Evolutionary conservation across 2,113 vertebrate genomes (phyloP).

Genomic region (Cynopterus brachyotis): DNA sequence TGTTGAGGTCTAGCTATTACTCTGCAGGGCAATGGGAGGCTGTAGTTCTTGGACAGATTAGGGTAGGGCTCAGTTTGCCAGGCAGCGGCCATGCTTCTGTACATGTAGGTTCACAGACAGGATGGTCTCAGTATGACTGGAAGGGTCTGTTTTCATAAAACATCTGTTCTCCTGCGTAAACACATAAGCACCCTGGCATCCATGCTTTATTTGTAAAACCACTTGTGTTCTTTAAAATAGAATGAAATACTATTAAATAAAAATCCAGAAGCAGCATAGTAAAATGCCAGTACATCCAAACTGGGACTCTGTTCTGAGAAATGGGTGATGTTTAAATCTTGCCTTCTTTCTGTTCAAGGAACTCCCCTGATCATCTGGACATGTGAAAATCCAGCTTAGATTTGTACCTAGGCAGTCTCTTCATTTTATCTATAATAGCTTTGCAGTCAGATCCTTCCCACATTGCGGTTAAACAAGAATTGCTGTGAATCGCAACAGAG

Average conservation of each 20-base stretch:
- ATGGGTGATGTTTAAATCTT: slow-evolving; percentile 33
- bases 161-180: slow-evolving; percentile 24
- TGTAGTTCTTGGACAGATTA: not conserved
- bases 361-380: slow-evolving; percentile 27
- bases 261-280: slow-evolving; percentile 57
- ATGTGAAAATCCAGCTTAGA: slow-evolving; percentile 41
- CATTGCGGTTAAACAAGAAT: slow-evolving; percentile 55
- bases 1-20: not conserved
- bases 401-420: slow-evolving; percentile 44
- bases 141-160: not conserved
- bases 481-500: slow-evolving; percentile 57
- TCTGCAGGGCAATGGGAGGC: not conserved
- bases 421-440: slow-evolving; percentile 55
- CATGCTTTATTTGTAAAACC: slow-evolving; percentile 61
- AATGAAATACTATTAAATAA: slow-evolving; percentile 67
- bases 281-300: slow-evolving; percentile 21
- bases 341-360: slow-evolving; percentile 39
- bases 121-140: not conserved
- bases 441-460: slow-evolving; percentile 62
- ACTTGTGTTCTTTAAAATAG: slow-evolving; percentile 67
- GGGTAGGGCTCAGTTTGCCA: not conserved
- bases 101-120: not conserved
- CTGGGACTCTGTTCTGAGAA: slow-evolving; percentile 41
- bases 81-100: not conserved
- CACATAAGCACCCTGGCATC: slow-evolving; percentile 7